Base-by-base conservation (phyloP, 2,797 vertebrate genomes). In the Pseudochromis fuscus region DNA sequence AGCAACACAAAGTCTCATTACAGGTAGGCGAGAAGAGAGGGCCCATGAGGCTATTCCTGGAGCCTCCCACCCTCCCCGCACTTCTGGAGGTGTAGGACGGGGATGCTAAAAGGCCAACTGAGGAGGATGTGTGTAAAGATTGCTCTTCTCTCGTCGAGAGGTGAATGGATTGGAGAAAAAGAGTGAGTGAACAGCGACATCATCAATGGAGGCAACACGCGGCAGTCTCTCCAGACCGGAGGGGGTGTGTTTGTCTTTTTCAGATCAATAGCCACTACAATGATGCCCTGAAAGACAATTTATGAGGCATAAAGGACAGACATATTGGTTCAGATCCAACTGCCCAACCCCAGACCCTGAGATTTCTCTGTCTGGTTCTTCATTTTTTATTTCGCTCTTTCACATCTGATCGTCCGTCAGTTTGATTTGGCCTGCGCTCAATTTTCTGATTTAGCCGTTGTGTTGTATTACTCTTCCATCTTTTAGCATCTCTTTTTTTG, bases 291-390 rank as follows among this genome's bases (percentile, higher is more conserved):
- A 90, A 90, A 92, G 88, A 81, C 78, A 72, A 86, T 89, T 91
- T 87, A 91, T 91, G 89, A 93, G 81, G 82, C 87, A 86, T 89
- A 89, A 91, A 92, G 89, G 90, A 91, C 87, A 68, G 48, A 71
- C 62, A 49, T 51, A 48, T 58, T 78, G 75, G 67, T 75, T 83
- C 71, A 48, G 50, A 56, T 83, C 72, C 66, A 79, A 35, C 23
- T 56, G 48, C 38, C 64, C 74, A 61, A 49, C 52, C 50, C 28
- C 21, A 45, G 23, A 48, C 65, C 57, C 53, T 37, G 61, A 73
- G 27, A 72, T 72, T 45, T 30, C 28, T 52, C 61, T 16, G 13
- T 59, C 50, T 68, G 30, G 70, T 69, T 76, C 33, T 42, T 45
- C 74, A 60, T 74, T 24, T 25, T 69, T 79, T 37, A 33, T 72